These are phyloP conservation scores for Coelinius sp. DNA, from an alignment of 2,888 invertebrate species.

Conservation along the genomic window DNA sequence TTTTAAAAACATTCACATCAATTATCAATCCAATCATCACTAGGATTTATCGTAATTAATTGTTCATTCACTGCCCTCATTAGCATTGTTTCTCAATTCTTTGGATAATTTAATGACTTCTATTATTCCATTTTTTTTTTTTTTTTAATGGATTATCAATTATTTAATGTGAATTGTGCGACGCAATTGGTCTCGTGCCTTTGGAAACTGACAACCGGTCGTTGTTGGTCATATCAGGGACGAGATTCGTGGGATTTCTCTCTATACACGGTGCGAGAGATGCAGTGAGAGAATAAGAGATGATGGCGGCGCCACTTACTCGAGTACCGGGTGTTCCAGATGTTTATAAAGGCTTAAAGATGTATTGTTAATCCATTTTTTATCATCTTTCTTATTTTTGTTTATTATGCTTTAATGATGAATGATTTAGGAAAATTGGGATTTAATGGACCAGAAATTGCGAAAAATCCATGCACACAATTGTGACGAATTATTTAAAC, in stretches of 20 bases:
- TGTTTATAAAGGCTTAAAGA: conserved; percentile 3
- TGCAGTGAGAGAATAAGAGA: not conserved
- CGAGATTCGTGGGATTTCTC: conserved; percentile 5
- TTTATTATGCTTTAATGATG: too few relatives aligned
- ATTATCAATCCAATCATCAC: not conserved
- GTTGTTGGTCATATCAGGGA: conserved; percentile 35
- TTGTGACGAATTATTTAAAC: too few relatives aligned
- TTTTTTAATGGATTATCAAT: not conserved
- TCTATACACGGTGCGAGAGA: conserved; percentile 3
- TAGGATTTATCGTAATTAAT: not conserved
- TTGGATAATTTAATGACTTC: not conserved
- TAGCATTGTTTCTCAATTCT: not conserved
- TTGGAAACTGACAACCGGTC: conserved; percentile 32
- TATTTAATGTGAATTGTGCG: conserved; percentile 18
- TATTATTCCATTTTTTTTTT: not conserved
- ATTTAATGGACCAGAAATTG: too few relatives aligned
- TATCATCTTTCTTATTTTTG: not conserved
- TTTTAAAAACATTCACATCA: not conserved
- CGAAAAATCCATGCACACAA: too few relatives aligned
- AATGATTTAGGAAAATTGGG: too few relatives aligned
- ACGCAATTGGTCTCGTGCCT: conserved; percentile 30
- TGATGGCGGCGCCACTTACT: conserved; percentile 19
- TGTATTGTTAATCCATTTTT: not conserved
- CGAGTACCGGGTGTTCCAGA: conserved; percentile 17
- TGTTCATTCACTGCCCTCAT: not conserved